Percentiles rank a stretch among this genome's conserved stretches.
phyloP scores from a whole-genome alignment of 1,140 invertebrate species.

The Ptiloglossa arizonensis region DNA sequence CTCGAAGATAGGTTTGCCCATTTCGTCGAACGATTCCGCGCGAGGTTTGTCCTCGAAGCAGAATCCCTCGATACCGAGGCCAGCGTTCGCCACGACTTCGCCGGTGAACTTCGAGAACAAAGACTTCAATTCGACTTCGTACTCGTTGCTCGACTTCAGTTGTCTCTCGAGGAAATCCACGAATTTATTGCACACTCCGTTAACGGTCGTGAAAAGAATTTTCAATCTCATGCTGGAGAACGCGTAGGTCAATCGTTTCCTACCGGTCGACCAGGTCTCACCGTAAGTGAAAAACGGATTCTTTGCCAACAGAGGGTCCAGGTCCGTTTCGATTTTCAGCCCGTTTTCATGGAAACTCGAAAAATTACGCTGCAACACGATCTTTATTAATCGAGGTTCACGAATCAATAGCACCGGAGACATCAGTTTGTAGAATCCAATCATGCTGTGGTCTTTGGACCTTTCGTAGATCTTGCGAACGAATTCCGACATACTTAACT shows the following conservation, averaged over 20 bases:
- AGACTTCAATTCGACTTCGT: slow-evolving; percentile 71
- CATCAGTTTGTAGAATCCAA: slow-evolving; percentile 66
- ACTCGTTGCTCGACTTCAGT: neutral
- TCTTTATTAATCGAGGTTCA: slow-evolving; percentile 71
- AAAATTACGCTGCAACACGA: slow-evolving; percentile 72
- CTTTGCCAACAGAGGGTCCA: slow-evolving; percentile 62
- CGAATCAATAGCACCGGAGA: slow-evolving; percentile 66
- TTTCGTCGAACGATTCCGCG: slow-evolving; percentile 32
- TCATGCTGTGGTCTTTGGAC: slow-evolving; percentile 50
- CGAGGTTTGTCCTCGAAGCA: slow-evolving; percentile 54
- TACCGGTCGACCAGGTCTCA: slow-evolving; percentile 52
- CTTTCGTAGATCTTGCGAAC: slow-evolving; percentile 52
- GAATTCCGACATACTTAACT: slow-evolving; percentile 36
- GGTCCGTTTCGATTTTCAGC: neutral
- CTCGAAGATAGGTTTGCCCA: slow-evolving; percentile 61
- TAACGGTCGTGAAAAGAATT: slow-evolving; percentile 26
- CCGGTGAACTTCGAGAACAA: slow-evolving; percentile 78
- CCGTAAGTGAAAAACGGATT: slow-evolving; percentile 71
- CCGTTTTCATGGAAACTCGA: slow-evolving; percentile 61
- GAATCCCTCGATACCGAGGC: slow-evolving; percentile 76
- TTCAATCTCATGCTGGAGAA: slow-evolving; percentile 61
- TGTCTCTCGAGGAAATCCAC: slow-evolving; percentile 45
- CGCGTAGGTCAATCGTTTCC: slow-evolving; percentile 44
- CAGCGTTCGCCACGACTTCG: slow-evolving; percentile 81
- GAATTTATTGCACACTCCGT: slow-evolving; percentile 52